Evolutionary conservation across 2,113 vertebrate species (phyloP).

Genomic region (Dicaeum eximium): DNA sequence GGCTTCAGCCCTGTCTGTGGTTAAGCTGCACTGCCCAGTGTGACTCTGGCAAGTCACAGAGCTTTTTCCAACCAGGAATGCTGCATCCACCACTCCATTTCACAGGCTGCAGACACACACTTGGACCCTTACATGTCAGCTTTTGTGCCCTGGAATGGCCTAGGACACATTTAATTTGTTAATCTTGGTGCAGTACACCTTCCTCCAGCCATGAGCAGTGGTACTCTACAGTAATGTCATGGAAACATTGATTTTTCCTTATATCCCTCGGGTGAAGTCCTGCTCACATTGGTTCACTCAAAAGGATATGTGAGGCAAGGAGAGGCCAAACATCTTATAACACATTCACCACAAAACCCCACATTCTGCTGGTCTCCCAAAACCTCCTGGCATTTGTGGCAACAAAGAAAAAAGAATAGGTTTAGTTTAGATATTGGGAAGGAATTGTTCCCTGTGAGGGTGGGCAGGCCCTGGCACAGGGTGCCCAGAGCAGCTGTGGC

Average conservation of each 20-base stretch:
- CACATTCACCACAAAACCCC: not conserved
- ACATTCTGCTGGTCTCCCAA: rapidly evolving
- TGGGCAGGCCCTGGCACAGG: not conserved
- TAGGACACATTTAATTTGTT: not conserved
- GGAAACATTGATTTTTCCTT: not conserved
- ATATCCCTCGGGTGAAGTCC: not conserved
- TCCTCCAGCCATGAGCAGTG: not conserved
- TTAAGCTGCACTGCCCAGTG: not conserved
- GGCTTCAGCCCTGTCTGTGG: rapidly evolving
- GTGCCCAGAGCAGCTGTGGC: not conserved
- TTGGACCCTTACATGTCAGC: not conserved
- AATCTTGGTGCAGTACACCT: not conserved
- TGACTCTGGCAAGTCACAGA: not conserved
- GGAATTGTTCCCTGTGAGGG: rapidly evolving
- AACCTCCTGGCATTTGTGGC: not conserved
- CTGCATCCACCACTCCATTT: not conserved
- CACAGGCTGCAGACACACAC: not conserved
- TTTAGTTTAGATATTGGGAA: not conserved
- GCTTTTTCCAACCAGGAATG: not conserved
- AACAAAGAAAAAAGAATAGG: not conserved
- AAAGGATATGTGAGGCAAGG: not conserved
- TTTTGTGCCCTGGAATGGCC: not conserved
- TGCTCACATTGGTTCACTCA: not conserved
- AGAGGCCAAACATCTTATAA: not conserved
- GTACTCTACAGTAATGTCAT: not conserved